Evolutionary conservation across 2,113 vertebrate genomes (phyloP).

Genomic region (Protobothrops mucrosquamatus): DNA sequence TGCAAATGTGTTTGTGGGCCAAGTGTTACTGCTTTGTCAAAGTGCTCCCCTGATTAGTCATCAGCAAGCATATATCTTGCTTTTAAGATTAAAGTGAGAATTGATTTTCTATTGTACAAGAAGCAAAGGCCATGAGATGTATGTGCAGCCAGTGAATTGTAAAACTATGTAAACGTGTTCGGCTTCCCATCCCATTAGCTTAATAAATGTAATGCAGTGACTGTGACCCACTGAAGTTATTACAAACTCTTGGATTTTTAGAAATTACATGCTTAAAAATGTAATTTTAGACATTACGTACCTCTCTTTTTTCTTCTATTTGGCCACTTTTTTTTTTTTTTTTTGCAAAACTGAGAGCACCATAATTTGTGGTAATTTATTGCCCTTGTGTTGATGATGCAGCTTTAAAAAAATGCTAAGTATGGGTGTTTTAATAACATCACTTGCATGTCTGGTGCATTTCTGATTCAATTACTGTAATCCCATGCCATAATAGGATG

Average conservation of each 20-base stretch:
- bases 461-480: constrained; percentile 37
- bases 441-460: constrained; percentile 36
- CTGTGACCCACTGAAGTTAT: not conserved
- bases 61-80: not conserved
- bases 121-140: constrained; percentile 1
- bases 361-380: constrained; percentile 47
- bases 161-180: constrained; percentile 1
- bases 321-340: constrained; percentile 33
- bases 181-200: constrained; percentile 25
- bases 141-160: not conserved
- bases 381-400: constrained; percentile 45
- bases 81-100: constrained; percentile 5
- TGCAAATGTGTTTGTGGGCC: not conserved
- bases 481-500: constrained; percentile 3
- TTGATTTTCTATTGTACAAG: not conserved
- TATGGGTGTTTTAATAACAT: constrained; percentile 43
- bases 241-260: constrained; percentile 16
- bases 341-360: constrained; percentile 41
- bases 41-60: not conserved
- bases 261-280: constrained; percentile 8
- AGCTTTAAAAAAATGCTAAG: constrained; percentile 30
- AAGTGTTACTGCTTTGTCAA: constrained; percentile 11
- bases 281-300: constrained; percentile 30
- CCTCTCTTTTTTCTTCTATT: not conserved
- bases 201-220: constrained; percentile 38